These are phyloP conservation scores for Melanotaenia trifasciata DNA, from an alignment of 2,797 vertebrate genomes.

Conservation along the genomic window DNA sequence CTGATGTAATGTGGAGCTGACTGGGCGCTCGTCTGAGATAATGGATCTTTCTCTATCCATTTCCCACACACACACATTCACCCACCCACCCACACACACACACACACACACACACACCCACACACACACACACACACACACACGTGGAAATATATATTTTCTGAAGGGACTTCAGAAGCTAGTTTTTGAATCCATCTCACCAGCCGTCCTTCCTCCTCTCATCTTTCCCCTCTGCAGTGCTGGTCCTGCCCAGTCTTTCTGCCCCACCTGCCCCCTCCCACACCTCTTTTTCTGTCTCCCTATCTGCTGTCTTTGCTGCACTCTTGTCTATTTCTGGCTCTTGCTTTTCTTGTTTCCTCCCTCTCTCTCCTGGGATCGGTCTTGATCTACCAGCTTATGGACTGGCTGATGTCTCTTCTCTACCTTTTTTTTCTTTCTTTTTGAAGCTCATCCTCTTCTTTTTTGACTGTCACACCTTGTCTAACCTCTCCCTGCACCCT, in stretches of 20 bases:
- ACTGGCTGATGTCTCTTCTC: slow-evolving; percentile 30
- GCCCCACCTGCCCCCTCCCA: slow-evolving; percentile 7
- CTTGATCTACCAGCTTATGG: slow-evolving; percentile 57
- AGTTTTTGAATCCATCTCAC: slow-evolving; percentile 36
- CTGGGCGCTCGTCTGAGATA: slow-evolving; percentile 59
- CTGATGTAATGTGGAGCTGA: slow-evolving; percentile 63
- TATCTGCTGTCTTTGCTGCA: slow-evolving; percentile 40
- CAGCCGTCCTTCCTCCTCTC: slow-evolving; percentile 21
- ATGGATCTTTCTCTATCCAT: slow-evolving; percentile 59
- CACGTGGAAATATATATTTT: slow-evolving; percentile 4
- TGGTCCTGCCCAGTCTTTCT: slow-evolving; percentile 53
- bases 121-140: slow-evolving; percentile 1
- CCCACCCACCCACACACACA: not conserved
- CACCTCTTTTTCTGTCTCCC: slow-evolving; percentile 24
- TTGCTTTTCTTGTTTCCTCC: slow-evolving; percentile 46
- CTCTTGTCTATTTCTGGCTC: slow-evolving; percentile 61
- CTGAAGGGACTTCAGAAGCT: slow-evolving; percentile 39
- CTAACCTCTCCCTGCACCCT: slow-evolving; percentile 26
- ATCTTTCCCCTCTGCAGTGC: slow-evolving; percentile 58
- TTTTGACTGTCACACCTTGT: slow-evolving; percentile 18
- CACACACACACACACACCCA: not conserved
- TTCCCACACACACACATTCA: slow-evolving; percentile 12
- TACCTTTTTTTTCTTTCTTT: slow-evolving; percentile 5
- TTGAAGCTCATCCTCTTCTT: slow-evolving; percentile 22
- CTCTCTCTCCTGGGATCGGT: slow-evolving; percentile 38